phyloP scores from a whole-genome alignment of 2,797 vertebrate genomes.

The Falco berigora region DNA sequence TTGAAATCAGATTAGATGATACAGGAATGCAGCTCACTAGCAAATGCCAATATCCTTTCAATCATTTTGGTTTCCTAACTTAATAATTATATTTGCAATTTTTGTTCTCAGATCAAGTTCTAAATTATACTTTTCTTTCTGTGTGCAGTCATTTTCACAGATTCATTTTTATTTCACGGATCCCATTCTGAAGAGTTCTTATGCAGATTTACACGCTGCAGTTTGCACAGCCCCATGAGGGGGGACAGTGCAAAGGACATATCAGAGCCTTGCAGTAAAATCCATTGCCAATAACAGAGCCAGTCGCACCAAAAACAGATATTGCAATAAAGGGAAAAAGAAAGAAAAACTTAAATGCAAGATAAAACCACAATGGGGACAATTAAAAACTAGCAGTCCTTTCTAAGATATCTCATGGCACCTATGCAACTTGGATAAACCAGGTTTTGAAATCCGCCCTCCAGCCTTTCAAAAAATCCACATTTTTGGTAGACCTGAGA shows the following conservation, averaged over 20 bases:
- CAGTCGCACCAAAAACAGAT: background rate
- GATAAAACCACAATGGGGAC: background rate
- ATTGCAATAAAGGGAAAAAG: background rate
- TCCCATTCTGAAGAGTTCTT: background rate
- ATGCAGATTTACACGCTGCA: background rate
- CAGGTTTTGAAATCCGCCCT: background rate
- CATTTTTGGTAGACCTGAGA: background rate
- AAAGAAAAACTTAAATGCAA: background rate
- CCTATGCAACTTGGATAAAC: background rate
- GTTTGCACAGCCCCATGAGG: background rate
- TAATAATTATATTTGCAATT: background rate
- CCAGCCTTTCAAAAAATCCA: background rate
- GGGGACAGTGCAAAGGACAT: background rate
- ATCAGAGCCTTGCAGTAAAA: background rate
- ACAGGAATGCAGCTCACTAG: background rate
- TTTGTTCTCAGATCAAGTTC: background rate
- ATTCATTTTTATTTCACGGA: background rate
- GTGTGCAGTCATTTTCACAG: background rate
- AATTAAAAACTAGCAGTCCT: background rate
- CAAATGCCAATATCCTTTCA: slow-evolving; percentile 6
- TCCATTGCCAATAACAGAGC: background rate
- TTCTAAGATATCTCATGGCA: background rate
- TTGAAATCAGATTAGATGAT: slow-evolving; percentile 1
- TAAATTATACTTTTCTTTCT: background rate
- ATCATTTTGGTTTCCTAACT: background rate